These are phyloP conservation scores for Oncopodura yosiiana DNA, from an alignment of 1,140 invertebrate species.

Conservation along the genomic window DNA sequence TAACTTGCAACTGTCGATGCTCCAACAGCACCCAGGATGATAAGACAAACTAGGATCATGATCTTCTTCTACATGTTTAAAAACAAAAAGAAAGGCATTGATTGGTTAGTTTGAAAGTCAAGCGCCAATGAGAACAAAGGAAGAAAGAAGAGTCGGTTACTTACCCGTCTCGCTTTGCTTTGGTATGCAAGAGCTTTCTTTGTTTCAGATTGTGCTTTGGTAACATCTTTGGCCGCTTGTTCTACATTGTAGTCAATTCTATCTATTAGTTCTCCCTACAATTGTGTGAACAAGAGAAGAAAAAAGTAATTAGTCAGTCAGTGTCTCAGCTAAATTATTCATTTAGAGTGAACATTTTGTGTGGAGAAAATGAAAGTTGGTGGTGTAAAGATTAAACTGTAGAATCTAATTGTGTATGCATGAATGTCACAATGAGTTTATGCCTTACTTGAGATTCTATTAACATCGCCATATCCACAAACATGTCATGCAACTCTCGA, in stretches of 20 bases:
- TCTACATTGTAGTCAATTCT: slow-evolving; percentile 83
- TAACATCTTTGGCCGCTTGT: slow-evolving; percentile 56
- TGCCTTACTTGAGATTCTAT: slow-evolving; percentile 65
- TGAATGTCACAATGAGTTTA: slow-evolving; percentile 36
- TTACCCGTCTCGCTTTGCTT: slow-evolving; percentile 52
- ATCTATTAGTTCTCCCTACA: slow-evolving; percentile 86
- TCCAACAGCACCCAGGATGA: not conserved
- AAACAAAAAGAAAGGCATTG: too few relatives aligned
- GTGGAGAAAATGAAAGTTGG: not conserved
- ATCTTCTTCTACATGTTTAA: too few relatives aligned
- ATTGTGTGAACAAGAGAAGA: too few relatives aligned
- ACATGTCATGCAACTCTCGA: slow-evolving; percentile 68
- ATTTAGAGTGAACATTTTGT: slow-evolving; percentile 22
- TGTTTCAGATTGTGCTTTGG: slow-evolving; percentile 53
- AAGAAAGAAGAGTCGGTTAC: too few relatives aligned
- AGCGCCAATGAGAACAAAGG: too few relatives aligned
- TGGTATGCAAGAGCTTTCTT: slow-evolving; percentile 57
- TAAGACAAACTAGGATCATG: slow-evolving; percentile 19
- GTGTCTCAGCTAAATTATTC: too few relatives aligned
- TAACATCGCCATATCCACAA: slow-evolving; percentile 64
- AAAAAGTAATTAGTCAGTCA: too few relatives aligned
- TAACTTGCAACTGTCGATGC: not conserved
- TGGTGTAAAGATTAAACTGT: not conserved
- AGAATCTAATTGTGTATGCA: not conserved
- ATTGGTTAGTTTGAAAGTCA: too few relatives aligned